phyloP scores from a whole-genome alignment of 2,888 invertebrate genomes.

The Buathra laborator region DNA sequence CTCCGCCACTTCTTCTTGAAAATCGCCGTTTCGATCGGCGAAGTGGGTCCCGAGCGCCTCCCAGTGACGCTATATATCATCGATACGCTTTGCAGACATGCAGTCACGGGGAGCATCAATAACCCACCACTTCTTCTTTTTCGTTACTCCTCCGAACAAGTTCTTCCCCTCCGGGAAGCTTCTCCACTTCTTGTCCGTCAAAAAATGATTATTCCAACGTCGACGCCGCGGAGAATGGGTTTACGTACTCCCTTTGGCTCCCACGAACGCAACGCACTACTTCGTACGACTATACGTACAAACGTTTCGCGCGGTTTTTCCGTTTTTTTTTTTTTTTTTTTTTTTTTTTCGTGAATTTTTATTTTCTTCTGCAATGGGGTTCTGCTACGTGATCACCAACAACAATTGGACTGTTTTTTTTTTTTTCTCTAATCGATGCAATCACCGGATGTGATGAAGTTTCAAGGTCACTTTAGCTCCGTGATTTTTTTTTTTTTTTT shows the following conservation, averaged over 20 bases:
- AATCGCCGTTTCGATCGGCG: constrained; percentile 43
- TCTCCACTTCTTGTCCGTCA: constrained; percentile 21
- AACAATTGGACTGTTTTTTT: too few relatives aligned
- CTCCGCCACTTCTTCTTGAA: constrained; percentile 40
- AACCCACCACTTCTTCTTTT: constrained; percentile 25
- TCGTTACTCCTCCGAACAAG: neutral
- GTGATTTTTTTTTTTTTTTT: constrained; percentile 2
- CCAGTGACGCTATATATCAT: constrained; percentile 27
- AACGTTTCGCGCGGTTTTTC: too few relatives aligned
- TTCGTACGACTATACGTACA: too few relatives aligned
- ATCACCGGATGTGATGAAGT: constrained; percentile 13
- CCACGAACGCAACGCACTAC: too few relatives aligned
- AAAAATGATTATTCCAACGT: too few relatives aligned
- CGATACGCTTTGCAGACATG: constrained; percentile 28
- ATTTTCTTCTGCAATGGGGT: too few relatives aligned
- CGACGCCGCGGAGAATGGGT: too few relatives aligned
- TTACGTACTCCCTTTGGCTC: too few relatives aligned
- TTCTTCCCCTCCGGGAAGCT: constrained; percentile 8
- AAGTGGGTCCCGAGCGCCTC: constrained; percentile 36
- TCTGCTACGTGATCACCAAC: too few relatives aligned
- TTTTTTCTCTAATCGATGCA: neutral
- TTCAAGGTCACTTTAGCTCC: constrained; percentile 33
- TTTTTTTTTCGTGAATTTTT: too few relatives aligned
- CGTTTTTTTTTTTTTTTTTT: too few relatives aligned
- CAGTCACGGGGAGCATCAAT: constrained; percentile 30